Evolutionary conservation across 2,113 vertebrate genomes (phyloP).

Genomic region (Andinoacara biseriatus): DNA sequence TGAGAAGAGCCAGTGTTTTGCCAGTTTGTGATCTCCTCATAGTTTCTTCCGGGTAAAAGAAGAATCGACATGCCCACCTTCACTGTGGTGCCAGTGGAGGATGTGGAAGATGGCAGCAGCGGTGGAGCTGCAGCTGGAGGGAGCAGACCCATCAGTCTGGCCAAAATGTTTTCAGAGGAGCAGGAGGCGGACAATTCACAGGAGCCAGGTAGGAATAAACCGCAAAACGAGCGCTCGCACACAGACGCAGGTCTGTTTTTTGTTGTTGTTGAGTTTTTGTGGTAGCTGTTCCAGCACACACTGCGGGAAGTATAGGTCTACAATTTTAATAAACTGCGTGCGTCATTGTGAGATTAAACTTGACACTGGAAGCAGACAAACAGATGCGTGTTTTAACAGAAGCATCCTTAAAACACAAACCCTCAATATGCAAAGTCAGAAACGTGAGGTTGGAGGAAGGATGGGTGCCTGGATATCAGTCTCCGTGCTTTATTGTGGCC

Average conservation of each 20-base stretch:
- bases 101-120: constrained; percentile 37
- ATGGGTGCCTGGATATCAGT: neutral
- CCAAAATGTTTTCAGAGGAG: constrained; percentile 49
- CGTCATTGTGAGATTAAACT: constrained; percentile 1
- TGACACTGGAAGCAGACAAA: constrained; percentile 9
- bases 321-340: neutral
- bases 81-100: constrained; percentile 75
- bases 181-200: constrained; percentile 14
- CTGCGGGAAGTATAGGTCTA: neutral
- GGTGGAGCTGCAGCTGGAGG: neutral
- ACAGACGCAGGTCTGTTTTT: neutral
- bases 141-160: constrained; percentile 43
- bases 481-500: neutral
- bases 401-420: neutral
- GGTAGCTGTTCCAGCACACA: neutral
- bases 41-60: neutral
- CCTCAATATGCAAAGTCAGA: neutral
- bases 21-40: neutral
- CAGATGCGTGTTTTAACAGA: constrained; percentile 33
- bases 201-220: constrained; percentile 49
- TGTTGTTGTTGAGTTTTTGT: neutral
- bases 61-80: constrained; percentile 74
- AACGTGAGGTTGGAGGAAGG: neutral
- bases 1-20: neutral
- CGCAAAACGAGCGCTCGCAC: neutral